These are phyloP conservation scores for Bombylius discolor DNA, from an alignment of 2,888 invertebrate genomes.

Conservation along the genomic window DNA sequence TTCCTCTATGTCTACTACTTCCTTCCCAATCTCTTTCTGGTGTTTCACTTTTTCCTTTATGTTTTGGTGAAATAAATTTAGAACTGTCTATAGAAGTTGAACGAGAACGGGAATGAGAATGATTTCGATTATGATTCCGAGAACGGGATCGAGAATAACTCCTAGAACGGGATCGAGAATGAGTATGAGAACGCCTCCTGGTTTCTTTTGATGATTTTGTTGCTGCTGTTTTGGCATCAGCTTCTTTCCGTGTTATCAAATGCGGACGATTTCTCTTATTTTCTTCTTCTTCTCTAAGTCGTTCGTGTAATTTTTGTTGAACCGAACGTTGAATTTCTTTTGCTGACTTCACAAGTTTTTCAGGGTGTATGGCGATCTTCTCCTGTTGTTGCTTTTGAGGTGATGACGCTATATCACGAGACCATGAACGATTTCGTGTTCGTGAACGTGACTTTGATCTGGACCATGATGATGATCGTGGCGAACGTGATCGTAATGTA, in stretches of 20 bases:
- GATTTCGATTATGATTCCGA: neutral
- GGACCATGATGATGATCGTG: slow-evolving; percentile 21
- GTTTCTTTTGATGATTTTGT: neutral
- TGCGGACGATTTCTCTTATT: slow-evolving; percentile 18
- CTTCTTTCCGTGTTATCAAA: neutral
- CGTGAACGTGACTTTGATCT: slow-evolving; percentile 25
- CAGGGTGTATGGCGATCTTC: slow-evolving; percentile 22
- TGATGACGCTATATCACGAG: neutral
- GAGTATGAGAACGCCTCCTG: neutral
- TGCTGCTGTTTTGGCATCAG: neutral
- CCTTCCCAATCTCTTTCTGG: slow-evolving; percentile 7
- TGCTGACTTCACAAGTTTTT: slow-evolving; percentile 28
- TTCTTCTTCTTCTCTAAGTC: slow-evolving; percentile 25
- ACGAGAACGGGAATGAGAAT: slow-evolving; percentile 5
- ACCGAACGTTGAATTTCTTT: slow-evolving; percentile 29
- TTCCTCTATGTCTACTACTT: neutral
- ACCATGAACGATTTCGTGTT: slow-evolving; percentile 19
- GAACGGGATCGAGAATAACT: neutral
- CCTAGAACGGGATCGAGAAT: slow-evolving; percentile 6
- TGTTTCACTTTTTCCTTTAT: slow-evolving; percentile 11
- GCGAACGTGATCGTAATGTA: slow-evolving; percentile 29
- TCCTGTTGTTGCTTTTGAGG: neutral
- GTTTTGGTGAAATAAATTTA: slow-evolving; percentile 16
- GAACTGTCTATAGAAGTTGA: slow-evolving; percentile 14
- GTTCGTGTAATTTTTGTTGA: slow-evolving; percentile 28